Evolutionary conservation across 2,888 invertebrate genomes (phyloP).

Genomic region (Melipona bicolor): DNA sequence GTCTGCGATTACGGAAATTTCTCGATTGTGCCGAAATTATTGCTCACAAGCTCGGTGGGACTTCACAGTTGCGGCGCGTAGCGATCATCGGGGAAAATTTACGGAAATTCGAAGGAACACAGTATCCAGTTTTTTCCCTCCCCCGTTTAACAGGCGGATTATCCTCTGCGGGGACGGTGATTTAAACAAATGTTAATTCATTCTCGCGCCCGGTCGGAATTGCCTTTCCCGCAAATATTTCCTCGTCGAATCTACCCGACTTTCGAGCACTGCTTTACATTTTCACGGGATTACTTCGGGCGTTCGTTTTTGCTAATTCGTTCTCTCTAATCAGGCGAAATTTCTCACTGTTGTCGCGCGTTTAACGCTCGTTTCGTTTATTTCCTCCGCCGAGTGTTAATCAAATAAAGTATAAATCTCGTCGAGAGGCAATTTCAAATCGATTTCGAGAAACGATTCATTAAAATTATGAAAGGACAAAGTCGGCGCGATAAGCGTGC

Average conservation of each 20-base stretch:
- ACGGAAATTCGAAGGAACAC: neutral
- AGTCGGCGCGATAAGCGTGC: too few species aligned
- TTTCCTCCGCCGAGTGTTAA: neutral
- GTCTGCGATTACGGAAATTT: too few species aligned
- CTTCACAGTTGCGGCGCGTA: too few species aligned
- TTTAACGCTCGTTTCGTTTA: too few species aligned
- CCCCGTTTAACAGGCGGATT: neutral
- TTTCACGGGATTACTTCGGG: conserved; percentile 5
- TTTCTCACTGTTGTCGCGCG: neutral
- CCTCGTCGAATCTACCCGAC: neutral
- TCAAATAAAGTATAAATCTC: neutral
- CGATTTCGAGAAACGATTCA: neutral
- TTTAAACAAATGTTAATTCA: conserved; percentile 14
- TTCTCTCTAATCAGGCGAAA: neutral
- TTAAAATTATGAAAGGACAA: neutral
- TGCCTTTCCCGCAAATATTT: conserved; percentile 7
- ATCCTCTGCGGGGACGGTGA: neutral
- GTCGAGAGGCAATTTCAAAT: neutral
- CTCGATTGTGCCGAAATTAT: too few species aligned
- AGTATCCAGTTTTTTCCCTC: neutral
- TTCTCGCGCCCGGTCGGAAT: neutral
- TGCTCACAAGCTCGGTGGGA: too few species aligned
- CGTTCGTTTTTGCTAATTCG: conserved; percentile 1
- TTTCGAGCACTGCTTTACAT: neutral
- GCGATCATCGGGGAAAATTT: too few species aligned